Evolutionary conservation across 2,797 vertebrate genomes (phyloP).

Genomic region (Podarcis lilfordi): DNA sequence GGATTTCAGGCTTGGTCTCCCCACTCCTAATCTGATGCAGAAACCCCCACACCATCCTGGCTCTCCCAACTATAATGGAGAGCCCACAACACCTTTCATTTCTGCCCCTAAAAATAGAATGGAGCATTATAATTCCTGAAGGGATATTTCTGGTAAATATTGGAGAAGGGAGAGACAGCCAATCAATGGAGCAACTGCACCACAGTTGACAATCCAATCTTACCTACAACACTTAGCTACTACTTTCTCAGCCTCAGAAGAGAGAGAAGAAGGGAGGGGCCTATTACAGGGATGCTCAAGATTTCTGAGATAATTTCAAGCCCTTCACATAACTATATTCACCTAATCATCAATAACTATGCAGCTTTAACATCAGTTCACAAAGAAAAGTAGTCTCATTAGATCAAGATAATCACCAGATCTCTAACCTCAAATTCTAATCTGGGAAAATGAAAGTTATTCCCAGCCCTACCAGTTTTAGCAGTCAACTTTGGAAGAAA

Average conservation of each 20-base stretch:
- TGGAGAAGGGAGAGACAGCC: too few relatives aligned
- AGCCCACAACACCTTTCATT: too few relatives aligned
- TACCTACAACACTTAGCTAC: neutral
- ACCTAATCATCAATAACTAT: neutral
- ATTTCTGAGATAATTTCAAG: neutral
- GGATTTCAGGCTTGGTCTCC: too few relatives aligned
- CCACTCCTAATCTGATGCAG: too few relatives aligned
- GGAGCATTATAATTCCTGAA: too few relatives aligned
- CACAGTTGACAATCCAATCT: neutral
- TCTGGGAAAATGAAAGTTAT: neutral
- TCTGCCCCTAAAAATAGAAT: too few relatives aligned
- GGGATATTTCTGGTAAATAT: too few relatives aligned
- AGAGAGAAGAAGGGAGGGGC: rapidly evolving
- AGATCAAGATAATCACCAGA: neutral
- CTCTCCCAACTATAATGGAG: too few relatives aligned
- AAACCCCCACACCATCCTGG: too few relatives aligned
- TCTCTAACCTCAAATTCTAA: neutral
- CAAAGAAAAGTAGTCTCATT: neutral
- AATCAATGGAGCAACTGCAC: neutral
- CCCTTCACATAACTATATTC: neutral
- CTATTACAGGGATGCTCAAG: neutral
- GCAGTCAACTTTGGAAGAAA: neutral
- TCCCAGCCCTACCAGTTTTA: neutral
- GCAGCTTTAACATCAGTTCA: neutral
- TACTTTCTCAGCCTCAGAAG: neutral